Percentiles rank a stretch among this genome's conserved stretches.
These are phyloP conservation scores for Metalampra italica DNA, from an alignment of 2,888 invertebrate genomes.

Conservation along the genomic window DNA sequence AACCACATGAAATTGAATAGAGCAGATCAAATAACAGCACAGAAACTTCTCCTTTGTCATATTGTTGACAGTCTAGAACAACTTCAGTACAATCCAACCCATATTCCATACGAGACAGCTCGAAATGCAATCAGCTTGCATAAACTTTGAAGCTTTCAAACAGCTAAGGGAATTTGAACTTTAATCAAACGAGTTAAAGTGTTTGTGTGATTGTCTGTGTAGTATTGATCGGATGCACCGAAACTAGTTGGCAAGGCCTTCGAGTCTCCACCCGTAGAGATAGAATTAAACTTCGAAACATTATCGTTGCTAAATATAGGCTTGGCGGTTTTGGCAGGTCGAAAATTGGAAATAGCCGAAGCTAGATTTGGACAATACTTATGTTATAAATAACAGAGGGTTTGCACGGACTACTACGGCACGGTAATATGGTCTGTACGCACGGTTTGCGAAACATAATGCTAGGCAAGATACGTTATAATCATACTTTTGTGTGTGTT, in stretches of 20 bases:
- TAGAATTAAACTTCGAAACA: neutral
- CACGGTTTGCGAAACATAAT: no score
- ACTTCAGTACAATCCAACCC: neutral
- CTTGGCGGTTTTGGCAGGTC: no score
- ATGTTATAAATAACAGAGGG: no score
- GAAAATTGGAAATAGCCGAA: no score
- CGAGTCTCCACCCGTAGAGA: neutral
- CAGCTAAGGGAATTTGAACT: conserved; percentile 20
- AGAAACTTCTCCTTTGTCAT: neutral
- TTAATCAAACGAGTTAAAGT: conserved; percentile 18
- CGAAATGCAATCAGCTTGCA: neutral
- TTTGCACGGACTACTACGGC: no score
- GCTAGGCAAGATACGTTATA: no score
- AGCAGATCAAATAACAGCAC: no score
- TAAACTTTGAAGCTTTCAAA: neutral
- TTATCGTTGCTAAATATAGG: neutral
- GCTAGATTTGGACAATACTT: no score
- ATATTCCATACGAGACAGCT: neutral
- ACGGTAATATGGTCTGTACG: no score
- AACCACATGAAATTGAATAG: neutral
- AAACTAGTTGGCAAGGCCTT: conserved; percentile 8
- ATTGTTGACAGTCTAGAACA: neutral
- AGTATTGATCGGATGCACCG: conserved; percentile 21
- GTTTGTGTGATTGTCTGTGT: conserved; percentile 8
- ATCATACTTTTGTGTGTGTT: no score